phyloP scores from a whole-genome alignment of 37 sponge, comb jelly and placozoan genomes.

The Ephydatia muelleri region DNA sequence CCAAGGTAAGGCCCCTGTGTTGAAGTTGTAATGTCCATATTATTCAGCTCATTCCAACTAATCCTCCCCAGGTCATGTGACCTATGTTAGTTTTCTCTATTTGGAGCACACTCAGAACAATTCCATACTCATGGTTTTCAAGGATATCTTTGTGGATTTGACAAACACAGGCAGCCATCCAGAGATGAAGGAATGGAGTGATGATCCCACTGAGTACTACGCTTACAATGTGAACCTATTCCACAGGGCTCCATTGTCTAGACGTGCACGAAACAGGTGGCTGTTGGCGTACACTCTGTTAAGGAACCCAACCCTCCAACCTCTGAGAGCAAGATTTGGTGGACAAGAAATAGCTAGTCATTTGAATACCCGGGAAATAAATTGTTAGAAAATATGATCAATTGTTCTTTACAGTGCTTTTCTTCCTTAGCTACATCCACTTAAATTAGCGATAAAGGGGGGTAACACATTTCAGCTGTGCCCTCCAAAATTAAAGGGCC shows the following conservation, averaged over 20 bases:
- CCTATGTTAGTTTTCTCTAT: constrained; percentile 48
- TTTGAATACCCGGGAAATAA: too few species aligned
- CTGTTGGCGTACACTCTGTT: constrained; percentile 44
- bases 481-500: too few species aligned
- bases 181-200: too few species aligned
- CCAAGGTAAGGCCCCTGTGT: constrained; percentile 2
- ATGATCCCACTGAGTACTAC: too few species aligned
- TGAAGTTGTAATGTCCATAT: background rate
- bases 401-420: too few species aligned
- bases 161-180: too few species aligned
- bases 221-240: too few species aligned
- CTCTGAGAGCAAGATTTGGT: constrained; percentile 11
- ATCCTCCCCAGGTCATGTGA: constrained; percentile 11
- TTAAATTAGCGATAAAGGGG: too few species aligned
- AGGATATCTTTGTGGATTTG: background rate
- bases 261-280: constrained; percentile 33
- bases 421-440: too few species aligned
- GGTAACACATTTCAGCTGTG: too few species aligned
- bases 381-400: too few species aligned
- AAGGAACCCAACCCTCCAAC: constrained; percentile 16
- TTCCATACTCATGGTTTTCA: constrained; percentile 28
- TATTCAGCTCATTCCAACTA: background rate
- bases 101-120: constrained; percentile 43
- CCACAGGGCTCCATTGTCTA: background rate
- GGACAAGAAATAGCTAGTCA: too few species aligned